A percentile compares a stretch with the other conserved stretches of the same genome.
Conservation (phyloP, 1,140 invertebrate species). For the Drosophila melanogaster region Release_6_plus_ISO1_MT NT_033777.3:15727501-15728000, state of each 20-base stretch:
- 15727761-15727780: too few species aligned
- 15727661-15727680: conserved; percentile 34
- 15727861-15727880: too few species aligned
- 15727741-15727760: too few species aligned
- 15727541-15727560: conserved; percentile 52
- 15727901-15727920: too few species aligned
- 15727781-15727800: too few species aligned
- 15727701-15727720: not conserved
- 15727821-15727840: too few species aligned
- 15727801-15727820: too few species aligned
- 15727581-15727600: conserved; percentile 38
- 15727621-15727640: conserved; percentile 42
- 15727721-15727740: not conserved
- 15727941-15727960: too few species aligned
- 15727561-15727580: conserved; percentile 32
- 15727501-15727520: conserved; percentile 29
- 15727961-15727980: too few species aligned
- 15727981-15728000: not conserved
- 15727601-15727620: conserved; percentile 49
- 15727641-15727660: conserved; percentile 47
- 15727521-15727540: conserved; percentile 69
- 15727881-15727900: too few species aligned
- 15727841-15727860: too few species aligned
- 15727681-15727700: not conserved
- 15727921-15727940: too few species aligned